These are phyloP conservation scores for Achroia grisella DNA, from an alignment of 1,140 invertebrate genomes.

Conservation along the genomic window DNA sequence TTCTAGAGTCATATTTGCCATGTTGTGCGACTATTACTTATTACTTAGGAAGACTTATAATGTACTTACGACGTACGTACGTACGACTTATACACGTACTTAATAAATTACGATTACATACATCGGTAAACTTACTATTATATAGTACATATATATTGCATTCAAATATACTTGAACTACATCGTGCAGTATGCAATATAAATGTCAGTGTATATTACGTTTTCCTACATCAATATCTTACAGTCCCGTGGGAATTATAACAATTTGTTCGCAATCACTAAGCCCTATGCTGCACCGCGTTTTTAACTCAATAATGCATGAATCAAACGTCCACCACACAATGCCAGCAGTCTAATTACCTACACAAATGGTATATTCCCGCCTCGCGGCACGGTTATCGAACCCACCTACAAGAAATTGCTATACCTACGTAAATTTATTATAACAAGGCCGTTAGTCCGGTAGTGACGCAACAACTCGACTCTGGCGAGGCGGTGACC, in stretches of 20 bases:
- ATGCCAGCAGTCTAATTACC: slow-evolving; percentile 48
- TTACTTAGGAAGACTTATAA: too few relatives aligned
- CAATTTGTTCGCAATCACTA: slow-evolving; percentile 41
- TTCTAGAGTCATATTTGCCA: background rate
- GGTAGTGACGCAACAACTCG: slow-evolving; percentile 39
- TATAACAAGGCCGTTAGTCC: slow-evolving; percentile 45
- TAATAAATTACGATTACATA: too few relatives aligned
- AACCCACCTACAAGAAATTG: slow-evolving; percentile 35
- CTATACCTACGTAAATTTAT: slow-evolving; percentile 32
- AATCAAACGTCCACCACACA: slow-evolving; percentile 32
- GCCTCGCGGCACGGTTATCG: slow-evolving; percentile 56
- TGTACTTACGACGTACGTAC: too few relatives aligned
- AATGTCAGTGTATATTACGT: too few relatives aligned
- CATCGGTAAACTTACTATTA: too few relatives aligned
- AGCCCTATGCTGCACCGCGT: slow-evolving; percentile 20
- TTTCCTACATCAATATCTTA: slow-evolving; percentile 8
- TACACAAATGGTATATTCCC: slow-evolving; percentile 45
- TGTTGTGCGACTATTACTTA: too few relatives aligned
- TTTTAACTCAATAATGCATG: slow-evolving; percentile 53
- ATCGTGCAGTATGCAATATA: too few relatives aligned
- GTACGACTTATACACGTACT: too few relatives aligned
- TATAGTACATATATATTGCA: too few relatives aligned
- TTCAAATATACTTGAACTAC: too few relatives aligned
- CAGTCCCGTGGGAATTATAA: slow-evolving; percentile 47
- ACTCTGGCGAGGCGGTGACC: slow-evolving; percentile 31